Conservation (phyloP, 64 coral and sea anemone genomes). For the Montipora capricornis region DNA sequence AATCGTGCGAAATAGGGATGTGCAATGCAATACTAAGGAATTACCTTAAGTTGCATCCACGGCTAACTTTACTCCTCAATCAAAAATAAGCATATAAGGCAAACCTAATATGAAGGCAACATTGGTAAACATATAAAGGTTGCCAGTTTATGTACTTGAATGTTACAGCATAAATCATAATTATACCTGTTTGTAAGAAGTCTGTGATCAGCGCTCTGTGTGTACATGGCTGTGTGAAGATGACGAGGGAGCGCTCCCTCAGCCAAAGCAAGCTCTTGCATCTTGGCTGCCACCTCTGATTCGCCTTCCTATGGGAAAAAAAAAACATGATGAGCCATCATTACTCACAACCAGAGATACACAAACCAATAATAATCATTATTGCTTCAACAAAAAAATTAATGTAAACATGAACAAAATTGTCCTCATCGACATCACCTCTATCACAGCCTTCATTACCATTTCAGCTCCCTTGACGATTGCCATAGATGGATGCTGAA, state of each 20-base stretch:
- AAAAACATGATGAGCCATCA: not conserved
- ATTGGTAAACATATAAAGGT: no score
- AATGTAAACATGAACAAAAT: not conserved
- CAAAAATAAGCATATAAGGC: no score
- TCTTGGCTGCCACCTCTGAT: constrained; percentile 94
- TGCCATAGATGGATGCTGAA: constrained; percentile 92
- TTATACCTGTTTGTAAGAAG: constrained; percentile 88
- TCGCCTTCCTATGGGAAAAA: constrained; percentile 83
- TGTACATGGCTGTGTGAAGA: constrained; percentile 97
- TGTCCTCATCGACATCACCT: constrained; percentile 36
- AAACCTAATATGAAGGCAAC: no score
- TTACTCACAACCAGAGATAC: no score
- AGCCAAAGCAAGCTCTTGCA: constrained; percentile 94
- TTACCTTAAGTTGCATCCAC: no score
- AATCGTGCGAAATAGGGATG: no score
- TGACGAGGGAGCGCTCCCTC: constrained; percentile 95
- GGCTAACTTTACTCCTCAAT: no score
- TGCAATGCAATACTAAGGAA: no score
- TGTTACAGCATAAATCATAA: not conserved
- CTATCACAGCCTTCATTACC: constrained; percentile 99
- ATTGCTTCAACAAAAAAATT: not conserved
- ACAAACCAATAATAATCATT: no score
- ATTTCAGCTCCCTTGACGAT: constrained; percentile 99
- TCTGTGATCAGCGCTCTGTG: constrained; percentile 88
- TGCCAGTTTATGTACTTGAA: not conserved